phyloP scores from a whole-genome alignment of 2,888 invertebrate species.

The Hirtodrosophila histrioides region DNA sequence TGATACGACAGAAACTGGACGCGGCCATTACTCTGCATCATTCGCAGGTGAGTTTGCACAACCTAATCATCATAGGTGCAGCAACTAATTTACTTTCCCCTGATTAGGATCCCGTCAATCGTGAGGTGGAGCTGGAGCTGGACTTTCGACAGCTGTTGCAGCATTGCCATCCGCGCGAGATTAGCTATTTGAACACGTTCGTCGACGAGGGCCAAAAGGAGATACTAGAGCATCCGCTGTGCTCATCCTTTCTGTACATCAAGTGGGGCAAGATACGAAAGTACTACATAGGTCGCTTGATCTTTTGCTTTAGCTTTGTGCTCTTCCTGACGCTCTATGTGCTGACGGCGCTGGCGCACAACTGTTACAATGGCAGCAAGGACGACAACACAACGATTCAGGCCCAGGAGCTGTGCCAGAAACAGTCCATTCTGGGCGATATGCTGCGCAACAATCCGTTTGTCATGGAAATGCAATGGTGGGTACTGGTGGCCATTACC shows the following conservation, averaged over 20 bases:
- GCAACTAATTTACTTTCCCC: background rate
- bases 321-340: slow-evolving; percentile 92
- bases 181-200: slow-evolving; percentile 93
- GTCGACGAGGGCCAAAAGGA: slow-evolving; percentile 95
- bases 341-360: slow-evolving; percentile 92
- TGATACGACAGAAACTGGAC: slow-evolving; percentile 92
- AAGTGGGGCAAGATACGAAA: slow-evolving; percentile 96
- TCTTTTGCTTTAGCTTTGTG: slow-evolving; percentile 92
- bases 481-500: slow-evolving; percentile 91
- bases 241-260: slow-evolving; percentile 93
- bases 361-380: slow-evolving; percentile 92
- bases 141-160: slow-evolving; percentile 93
- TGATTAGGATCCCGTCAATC: slow-evolving; percentile 87
- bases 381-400: slow-evolving; percentile 90
- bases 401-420: slow-evolving; percentile 90
- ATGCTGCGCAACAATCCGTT: slow-evolving; percentile 90
- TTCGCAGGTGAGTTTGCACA: slow-evolving; percentile 85
- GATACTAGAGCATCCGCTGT: slow-evolving; percentile 93
- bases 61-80: background rate
- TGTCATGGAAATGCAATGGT: slow-evolving; percentile 93
- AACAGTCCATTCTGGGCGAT: slow-evolving; percentile 91
- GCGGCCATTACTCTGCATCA: slow-evolving; percentile 91
- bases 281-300: slow-evolving; percentile 92
- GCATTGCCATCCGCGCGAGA: slow-evolving; percentile 93
- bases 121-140: slow-evolving; percentile 92